phyloP scores from a whole-genome alignment of 2,888 invertebrate species.

The Amphipyra berbera region DNA sequence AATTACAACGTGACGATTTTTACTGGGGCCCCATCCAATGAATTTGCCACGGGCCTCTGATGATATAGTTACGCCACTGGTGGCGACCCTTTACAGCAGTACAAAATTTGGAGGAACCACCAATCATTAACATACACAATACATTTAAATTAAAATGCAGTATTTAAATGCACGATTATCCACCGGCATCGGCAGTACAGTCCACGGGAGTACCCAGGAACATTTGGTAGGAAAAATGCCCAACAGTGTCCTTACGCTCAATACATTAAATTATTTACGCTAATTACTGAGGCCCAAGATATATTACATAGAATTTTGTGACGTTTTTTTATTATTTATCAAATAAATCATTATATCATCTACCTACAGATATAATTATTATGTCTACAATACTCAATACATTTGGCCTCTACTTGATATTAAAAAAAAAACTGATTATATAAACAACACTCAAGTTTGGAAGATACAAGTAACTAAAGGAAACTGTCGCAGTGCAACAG shows the following conservation, averaged over 20 bases:
- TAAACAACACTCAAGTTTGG: constrained; percentile 1
- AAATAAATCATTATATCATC: constrained; percentile 22
- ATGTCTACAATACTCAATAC: constrained; percentile 38
- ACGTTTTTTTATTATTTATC: constrained; percentile 7
- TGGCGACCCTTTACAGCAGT: background rate
- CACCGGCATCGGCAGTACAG: background rate
- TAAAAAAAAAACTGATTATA: constrained; percentile 1
- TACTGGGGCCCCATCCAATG: too few species aligned
- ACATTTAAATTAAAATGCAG: background rate
- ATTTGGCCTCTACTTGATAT: constrained; percentile 53
- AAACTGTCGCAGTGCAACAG: background rate
- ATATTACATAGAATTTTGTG: constrained; percentile 23
- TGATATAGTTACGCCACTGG: too few species aligned
- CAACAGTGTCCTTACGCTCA: too few species aligned
- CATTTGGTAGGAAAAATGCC: background rate
- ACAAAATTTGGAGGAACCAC: background rate
- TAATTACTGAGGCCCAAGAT: constrained; percentile 9
- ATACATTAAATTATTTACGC: background rate
- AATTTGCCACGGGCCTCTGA: too few species aligned
- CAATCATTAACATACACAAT: background rate
- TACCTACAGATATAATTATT: constrained; percentile 18
- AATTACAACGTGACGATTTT: too few species aligned
- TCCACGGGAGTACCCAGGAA: background rate
- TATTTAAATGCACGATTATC: background rate
- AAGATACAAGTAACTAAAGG: background rate